phyloP scores from a whole-genome alignment of 2,113 vertebrate species.

The Rhinogobius similis region DNA sequence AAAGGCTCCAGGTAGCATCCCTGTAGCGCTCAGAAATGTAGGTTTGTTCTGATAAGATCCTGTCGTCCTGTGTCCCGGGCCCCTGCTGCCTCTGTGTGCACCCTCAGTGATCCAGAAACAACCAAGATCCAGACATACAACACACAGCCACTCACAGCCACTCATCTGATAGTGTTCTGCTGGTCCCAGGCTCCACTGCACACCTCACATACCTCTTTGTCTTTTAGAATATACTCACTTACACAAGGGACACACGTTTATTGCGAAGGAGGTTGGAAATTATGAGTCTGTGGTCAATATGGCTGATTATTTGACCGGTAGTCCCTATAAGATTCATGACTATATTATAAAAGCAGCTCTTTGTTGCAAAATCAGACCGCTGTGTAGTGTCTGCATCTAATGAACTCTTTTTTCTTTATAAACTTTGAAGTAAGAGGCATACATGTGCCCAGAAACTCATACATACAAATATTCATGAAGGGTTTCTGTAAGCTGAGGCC shows the following conservation, averaged over 20 bases:
- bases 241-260: neutral
- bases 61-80: constrained; percentile 11
- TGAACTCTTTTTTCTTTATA: too few species aligned
- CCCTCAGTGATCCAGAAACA: constrained; percentile 73
- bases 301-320: too few species aligned
- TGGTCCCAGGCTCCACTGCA: constrained; percentile 30
- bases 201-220: constrained; percentile 17
- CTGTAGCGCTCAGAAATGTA: constrained; percentile 58
- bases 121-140: constrained; percentile 76
- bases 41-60: constrained; percentile 61
- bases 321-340: too few species aligned
- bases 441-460: too few species aligned
- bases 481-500: too few species aligned
- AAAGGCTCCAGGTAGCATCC: constrained; percentile 65
- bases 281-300: too few species aligned
- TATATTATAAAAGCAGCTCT: too few species aligned
- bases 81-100: constrained; percentile 24
- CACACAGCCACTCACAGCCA: constrained; percentile 38
- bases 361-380: too few species aligned
- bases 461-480: too few species aligned
- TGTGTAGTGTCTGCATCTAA: too few species aligned
- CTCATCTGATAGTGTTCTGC: constrained; percentile 54
- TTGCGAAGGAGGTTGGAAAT: too few species aligned
- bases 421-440: too few species aligned
- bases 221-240: neutral